phyloP scores from a whole-genome alignment of 2,888 invertebrate species.

The Apomyelois bistriatella region DNA sequence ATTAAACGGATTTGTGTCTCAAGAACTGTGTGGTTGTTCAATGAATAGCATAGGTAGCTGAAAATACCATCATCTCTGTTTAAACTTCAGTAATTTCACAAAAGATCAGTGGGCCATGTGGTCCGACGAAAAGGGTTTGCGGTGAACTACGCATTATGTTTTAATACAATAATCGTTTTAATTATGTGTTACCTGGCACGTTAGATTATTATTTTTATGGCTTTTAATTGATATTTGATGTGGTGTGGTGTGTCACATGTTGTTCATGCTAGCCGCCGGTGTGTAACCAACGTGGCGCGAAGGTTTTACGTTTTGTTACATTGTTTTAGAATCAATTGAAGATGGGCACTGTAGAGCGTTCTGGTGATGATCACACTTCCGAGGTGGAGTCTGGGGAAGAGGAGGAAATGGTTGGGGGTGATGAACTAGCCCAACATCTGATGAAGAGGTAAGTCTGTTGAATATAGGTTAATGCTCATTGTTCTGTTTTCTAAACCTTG shows the following conservation, averaged over 20 bases:
- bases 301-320: constrained; percentile 29
- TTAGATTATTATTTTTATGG: not conserved
- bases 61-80: constrained; percentile 27
- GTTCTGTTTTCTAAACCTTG: no score
- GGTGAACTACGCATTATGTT: constrained; percentile 73
- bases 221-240: constrained; percentile 7
- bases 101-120: constrained; percentile 60
- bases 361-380: constrained; percentile 81
- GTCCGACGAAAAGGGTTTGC: constrained; percentile 54
- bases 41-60: constrained; percentile 22
- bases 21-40: constrained; percentile 22
- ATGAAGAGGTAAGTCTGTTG: constrained; percentile 56
- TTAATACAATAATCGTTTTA: constrained; percentile 37
- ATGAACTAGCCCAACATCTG: constrained; percentile 65
- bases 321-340: constrained; percentile 57
- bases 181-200: constrained; percentile 16
- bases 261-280: constrained; percentile 40
- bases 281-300: constrained; percentile 67
- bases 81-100: constrained; percentile 26
- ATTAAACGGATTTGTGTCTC: constrained; percentile 30
- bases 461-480: constrained; percentile 24
- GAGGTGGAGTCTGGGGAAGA: constrained; percentile 85
- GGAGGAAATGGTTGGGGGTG: constrained; percentile 78
- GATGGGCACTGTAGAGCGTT: constrained; percentile 84
- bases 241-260: constrained; percentile 20